Base-by-base conservation (phyloP, 2,797 vertebrate species). In the Amazona finschi region DNA sequence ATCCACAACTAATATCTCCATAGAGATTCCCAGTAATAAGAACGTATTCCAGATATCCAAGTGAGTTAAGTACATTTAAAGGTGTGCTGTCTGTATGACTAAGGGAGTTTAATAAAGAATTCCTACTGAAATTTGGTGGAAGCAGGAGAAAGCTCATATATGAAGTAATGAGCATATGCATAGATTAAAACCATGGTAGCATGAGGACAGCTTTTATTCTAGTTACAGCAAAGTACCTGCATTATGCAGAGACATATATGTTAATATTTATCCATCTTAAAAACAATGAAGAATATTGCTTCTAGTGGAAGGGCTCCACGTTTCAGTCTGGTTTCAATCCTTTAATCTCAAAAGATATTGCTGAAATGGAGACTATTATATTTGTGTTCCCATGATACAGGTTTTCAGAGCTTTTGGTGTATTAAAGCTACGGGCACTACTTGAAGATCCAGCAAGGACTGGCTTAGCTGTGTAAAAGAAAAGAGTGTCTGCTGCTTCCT, bases 371-470 rank as follows among this genome's bases (percentile, higher is more conserved):
- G 43, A 71, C 66, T 30, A 21, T 20, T 36, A 3, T 30, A 25
- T 67, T 47, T 70, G 25, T 85, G 38, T 90, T 83, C 21, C n/a
- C 15, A 9, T 76, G 5, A 8, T 22, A 28, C 0, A 1, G 15
- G 17, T 31, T 44, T 74, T 74, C 12, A 27, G 0, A 61, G 44
- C 3, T 93, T 67, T 87, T 89, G 21, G 2, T 41, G 30, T 33
- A 5, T 69, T 62, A 81, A 84, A 72, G 15, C 16, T 61, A 0
- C 0, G 0, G 39, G 27, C 9, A 4, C 4, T 49, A 9, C 46
- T 39, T 73, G 18, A 75, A 72, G 62, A 75, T 61, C 20, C 70
- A 86, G 8, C 58, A 49, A 78, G 46, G 66, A 15, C 38, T 80
- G 53, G 8, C 30, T 31, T 39, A 58, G 71, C 77, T 70, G 46